phyloP scores from a whole-genome alignment of 2,888 invertebrate species.

The Cephus pygmeus region DNA sequence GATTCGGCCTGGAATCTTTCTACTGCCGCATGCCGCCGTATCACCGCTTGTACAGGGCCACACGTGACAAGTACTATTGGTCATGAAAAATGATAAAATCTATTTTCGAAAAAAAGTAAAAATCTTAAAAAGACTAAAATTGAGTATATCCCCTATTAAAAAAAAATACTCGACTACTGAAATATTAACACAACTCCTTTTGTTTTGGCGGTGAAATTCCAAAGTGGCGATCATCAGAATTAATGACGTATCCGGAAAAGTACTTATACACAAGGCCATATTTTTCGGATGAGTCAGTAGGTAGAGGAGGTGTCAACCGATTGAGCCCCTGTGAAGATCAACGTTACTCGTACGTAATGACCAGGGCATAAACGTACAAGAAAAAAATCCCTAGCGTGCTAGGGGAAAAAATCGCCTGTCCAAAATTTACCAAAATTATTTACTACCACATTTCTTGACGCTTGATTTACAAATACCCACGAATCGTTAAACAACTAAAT shows the following conservation, averaged over 20 bases:
- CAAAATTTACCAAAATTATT: neutral
- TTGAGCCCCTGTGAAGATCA: neutral
- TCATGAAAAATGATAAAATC: neutral
- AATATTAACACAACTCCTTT: neutral
- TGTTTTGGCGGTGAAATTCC: neutral
- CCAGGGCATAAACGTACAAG: neutral
- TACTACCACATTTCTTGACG: accelerated
- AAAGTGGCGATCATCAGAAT: no score
- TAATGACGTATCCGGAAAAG: neutral
- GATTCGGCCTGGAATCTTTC: conserved; percentile 1
- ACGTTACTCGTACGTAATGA: neutral
- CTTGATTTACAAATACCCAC: neutral
- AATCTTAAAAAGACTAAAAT: neutral
- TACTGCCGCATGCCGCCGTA: neutral
- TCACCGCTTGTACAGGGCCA: neutral
- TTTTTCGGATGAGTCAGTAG: neutral
- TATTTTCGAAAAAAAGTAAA: neutral
- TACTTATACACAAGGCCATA: neutral
- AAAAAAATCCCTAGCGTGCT: neutral
- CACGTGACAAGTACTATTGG: neutral
- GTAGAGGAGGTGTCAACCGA: neutral
- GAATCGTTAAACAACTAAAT: neutral
- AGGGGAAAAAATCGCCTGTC: no score
- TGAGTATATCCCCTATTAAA: neutral
- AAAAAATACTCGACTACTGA: neutral